Percentiles rank a stretch among this genome's conserved stretches.
phyloP scores from a whole-genome alignment of 2,797 vertebrate species.

The Eulemur coronatus region DNA sequence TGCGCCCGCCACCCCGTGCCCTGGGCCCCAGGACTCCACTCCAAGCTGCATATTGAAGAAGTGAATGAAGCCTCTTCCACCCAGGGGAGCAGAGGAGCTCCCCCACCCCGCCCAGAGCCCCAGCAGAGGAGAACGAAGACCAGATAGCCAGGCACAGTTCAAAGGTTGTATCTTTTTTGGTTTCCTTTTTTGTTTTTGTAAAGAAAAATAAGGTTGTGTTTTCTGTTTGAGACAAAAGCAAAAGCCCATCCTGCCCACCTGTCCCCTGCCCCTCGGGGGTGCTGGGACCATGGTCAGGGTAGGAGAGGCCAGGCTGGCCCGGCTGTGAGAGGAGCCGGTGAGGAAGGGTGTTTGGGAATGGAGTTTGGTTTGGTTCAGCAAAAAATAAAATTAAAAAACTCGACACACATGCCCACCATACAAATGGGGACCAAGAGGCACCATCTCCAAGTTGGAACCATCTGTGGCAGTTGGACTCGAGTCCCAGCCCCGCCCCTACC shows the following conservation, averaged over 20 bases:
- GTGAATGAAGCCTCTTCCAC: not conserved
- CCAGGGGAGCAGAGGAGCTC: fast-evolving
- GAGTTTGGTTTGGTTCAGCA: conserved; percentile 58
- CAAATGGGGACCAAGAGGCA: not conserved
- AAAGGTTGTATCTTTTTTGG: conserved; percentile 39
- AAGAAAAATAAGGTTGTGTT: conserved; percentile 74
- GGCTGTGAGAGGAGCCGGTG: not conserved
- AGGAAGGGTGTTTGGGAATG: not conserved
- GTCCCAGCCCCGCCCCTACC: not conserved
- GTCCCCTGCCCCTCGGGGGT: not conserved
- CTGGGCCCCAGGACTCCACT: not conserved
- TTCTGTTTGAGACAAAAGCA: conserved; percentile 49
- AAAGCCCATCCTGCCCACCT: not conserved
- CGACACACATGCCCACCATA: not conserved
- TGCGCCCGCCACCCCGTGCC: not conserved
- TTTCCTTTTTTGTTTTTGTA: conserved; percentile 70
- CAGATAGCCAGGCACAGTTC: not conserved
- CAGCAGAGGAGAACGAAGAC: not conserved
- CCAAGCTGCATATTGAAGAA: fast-evolving
- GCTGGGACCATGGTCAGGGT: not conserved
- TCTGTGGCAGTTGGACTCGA: not conserved
- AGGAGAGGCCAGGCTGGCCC: not conserved
- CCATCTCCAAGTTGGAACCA: not conserved
- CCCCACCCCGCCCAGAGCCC: not conserved
- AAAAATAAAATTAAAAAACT: conserved; percentile 18